Evolutionary conservation across 2,113 vertebrate species (phyloP), one percentile per base, ranked within the genome.

Genomic region (Caretta caretta): DNA sequence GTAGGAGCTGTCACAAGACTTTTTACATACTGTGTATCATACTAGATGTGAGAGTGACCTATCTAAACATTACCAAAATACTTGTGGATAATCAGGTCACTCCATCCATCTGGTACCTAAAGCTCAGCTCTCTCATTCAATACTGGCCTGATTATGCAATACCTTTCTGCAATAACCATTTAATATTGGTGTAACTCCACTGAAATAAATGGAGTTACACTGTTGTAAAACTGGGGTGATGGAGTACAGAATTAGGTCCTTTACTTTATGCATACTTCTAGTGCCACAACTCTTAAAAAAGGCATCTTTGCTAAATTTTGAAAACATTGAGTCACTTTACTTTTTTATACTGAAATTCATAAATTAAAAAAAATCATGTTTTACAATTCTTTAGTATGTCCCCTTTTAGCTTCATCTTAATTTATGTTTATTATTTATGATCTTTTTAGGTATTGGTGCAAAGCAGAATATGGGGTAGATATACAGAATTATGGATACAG

Each of bases 1-100:
- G 96, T 94, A 83, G 95, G 96, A 97, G 94, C 96, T 93, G 95
- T 96, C 97, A 96, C 13, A 96, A 97, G 88, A 89, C 75, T 96
- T 97, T 89, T 97, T 94, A 96, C 75, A 95, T 85, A 96, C 90
- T 94, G 96, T 49, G 89, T 83, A 91, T 97, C 96, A 96, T 1
- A 31, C 92, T 93, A 91, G 69, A 97, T 94, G 85, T 93, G 79
- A 88, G 87, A 88, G 4, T 95, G 96, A 97, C 95, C 97, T 94
- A 59, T 87, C 42, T 42, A 90, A 95, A 91, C 84, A 91, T 88
- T 88, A 94, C n/a, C 65, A 91, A 78, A 89, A 83, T 94, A 92
- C 86, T 85, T 35, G 42, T 89, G 92, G 69, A 54, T 91, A 85
- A 87, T 93, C 93, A 85, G 89, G 88, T 91, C 87, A 87, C 65